Base-by-base conservation (phyloP, 2,113 vertebrate species). In the Erythrocercus mccallii region DNA sequence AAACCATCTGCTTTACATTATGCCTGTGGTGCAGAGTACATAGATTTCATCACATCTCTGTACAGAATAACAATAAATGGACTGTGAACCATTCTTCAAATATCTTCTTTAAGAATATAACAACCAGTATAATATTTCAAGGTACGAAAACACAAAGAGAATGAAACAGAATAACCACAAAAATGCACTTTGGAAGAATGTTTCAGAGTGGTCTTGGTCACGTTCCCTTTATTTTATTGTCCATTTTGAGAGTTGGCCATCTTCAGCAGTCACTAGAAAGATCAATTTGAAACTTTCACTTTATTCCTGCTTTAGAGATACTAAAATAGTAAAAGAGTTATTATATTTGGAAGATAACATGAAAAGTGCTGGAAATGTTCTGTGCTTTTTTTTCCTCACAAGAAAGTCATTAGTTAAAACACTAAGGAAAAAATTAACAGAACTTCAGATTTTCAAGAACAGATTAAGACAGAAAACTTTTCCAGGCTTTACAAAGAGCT, bases 1-100 rank as follows among this genome's bases (percentile, higher is more conserved):
- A 95, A 95, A 30, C n/a, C 97, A 98, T 97, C 94, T 98, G 97
- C 92, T 98, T 98, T 97, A 66, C 83, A 97, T 98, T 98, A 97
- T 77, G 93, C 95, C 74, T 93, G 73, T 2, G 40, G 88, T 87
- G 90, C 93, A 92, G 82, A 95, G 72, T 72, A 96, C 90, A 76
- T 90, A 88, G 96, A 97, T 97, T 97, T 98, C 97, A 98, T 88
- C 93, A 96, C 81, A 97, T 96, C 96, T 96, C 92, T 94, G 65
- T 76, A 73, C 61, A 93, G 88, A 97, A 96, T 97, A 97, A 97
- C 95, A 97, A 97, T 92, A 91, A 94, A 96, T 95, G 94, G 91
- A 95, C 94, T 97, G 93, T 92, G 60, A 88, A 92, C 65, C 64
- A 95, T 95, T 97, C 95, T 96, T 94, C 89, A 96, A 95, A 93